Conservation (phyloP, 1,140 invertebrate genomes). For the Nomia melanderi region DNA sequence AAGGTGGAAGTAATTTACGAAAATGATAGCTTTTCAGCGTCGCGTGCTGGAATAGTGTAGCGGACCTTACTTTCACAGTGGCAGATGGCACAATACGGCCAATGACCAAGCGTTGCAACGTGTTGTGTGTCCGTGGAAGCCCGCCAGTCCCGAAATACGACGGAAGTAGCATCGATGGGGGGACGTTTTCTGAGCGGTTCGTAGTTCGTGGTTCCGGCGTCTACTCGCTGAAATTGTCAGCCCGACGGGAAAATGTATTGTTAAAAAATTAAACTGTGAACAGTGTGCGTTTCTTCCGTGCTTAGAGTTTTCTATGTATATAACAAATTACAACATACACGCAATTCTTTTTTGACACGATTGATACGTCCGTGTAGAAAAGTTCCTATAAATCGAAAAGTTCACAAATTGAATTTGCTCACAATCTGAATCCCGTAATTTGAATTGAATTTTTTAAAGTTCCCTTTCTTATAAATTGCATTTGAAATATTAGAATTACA, state of each 20-base stretch:
- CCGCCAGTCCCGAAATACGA: constrained; percentile 64
- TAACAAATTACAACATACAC: no score
- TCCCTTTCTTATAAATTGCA: no score
- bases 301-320: no score
- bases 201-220: constrained; percentile 47
- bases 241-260: background rate
- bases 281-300: no score
- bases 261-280: no score
- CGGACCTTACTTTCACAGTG: background rate
- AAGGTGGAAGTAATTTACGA: background rate
- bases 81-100: constrained; percentile 51
- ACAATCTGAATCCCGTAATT: no score
- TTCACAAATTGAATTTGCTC: no score
- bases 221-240: constrained; percentile 1
- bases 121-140: constrained; percentile 47
- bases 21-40: background rate
- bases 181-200: constrained; percentile 59
- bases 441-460: no score
- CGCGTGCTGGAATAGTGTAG: background rate
- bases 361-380: no score
- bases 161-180: constrained; percentile 53
- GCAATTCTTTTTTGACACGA: no score
- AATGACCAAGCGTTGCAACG: constrained; percentile 52
- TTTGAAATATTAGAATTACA: no score
- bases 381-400: no score